Conservation (phyloP, 37 sponge, comb jelly and placozoan genomes). For the Diacarnus erythraeanus region DNA sequence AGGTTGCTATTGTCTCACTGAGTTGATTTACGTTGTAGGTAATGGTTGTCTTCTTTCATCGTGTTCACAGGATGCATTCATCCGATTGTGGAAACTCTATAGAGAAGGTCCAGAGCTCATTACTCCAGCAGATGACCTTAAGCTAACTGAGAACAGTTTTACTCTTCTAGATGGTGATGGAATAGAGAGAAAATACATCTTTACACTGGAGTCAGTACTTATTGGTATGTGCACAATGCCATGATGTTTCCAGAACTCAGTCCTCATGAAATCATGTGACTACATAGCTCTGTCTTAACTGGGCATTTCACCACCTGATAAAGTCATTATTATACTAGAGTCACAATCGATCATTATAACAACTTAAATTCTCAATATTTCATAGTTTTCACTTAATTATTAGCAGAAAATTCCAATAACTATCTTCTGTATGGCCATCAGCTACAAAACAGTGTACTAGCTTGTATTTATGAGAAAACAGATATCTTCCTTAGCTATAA, state of each 20-base stretch:
- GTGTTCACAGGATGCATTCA: slow-evolving; percentile 78
- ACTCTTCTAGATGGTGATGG: not conserved
- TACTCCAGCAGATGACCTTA: slow-evolving; percentile 10
- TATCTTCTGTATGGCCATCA: no score
- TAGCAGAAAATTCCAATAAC: no score
- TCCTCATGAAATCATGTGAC: no score
- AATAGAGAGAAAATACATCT: slow-evolving; percentile 4
- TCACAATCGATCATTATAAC: no score
- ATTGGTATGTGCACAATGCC: slow-evolving; percentile 45
- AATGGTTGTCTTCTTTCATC: slow-evolving; percentile 71
- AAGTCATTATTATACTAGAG: no score
- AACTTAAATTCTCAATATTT: no score
- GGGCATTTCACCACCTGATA: no score
- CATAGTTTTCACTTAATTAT: no score
- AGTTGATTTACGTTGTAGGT: no score
- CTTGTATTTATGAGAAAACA: not conserved
- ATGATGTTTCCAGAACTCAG: no score
- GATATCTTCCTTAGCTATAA: not conserved
- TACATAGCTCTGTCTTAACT: no score
- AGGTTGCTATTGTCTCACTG: no score
- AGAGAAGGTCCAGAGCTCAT: not conserved
- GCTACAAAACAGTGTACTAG: not conserved
- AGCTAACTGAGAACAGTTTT: slow-evolving; percentile 58
- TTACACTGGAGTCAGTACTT: slow-evolving; percentile 63
- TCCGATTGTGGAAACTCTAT: slow-evolving; percentile 75